Evolutionary conservation across 2,113 vertebrate species (phyloP), one percentile per base, ranked within the genome.

Genomic region (Pholis gunnellus): DNA sequence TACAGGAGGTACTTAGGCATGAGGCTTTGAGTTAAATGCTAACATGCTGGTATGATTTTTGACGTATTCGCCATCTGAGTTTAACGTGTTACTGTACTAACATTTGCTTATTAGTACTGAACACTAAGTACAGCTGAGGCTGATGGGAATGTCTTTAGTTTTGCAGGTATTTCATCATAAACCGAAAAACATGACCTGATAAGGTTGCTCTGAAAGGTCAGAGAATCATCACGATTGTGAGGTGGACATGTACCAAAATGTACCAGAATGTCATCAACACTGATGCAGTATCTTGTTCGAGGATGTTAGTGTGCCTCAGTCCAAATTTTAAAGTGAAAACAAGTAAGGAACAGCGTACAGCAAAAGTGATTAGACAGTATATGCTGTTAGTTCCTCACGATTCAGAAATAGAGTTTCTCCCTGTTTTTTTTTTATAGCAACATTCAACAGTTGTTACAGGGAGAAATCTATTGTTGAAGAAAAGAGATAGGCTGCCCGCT

Each of bases 401-500:
- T 59, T 52, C 17, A 22, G 31, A 64, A 42, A 10, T 15, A 31
- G 36, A 66, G 29, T 69, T 36, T 56, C 64, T 10, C 44, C 10
- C 27, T 5, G 11, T 44, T n/a, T 10, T n/a, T 9, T 54, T 36
- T 61, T 44, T 68, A 50, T 54, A 48, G 18, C 63, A 71, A 54
- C 44, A 67, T 74, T 75, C 71, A 72, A 15, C 66, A 34, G 52
- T 6, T 77, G 7, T 72, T 50, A 6, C 34, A 36, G 36, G 36
- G 4, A 6, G 15, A 64, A 75, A 40, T 65, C 17, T 63, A 48
- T 76, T 74, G 68, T 56, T 70, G 57, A 14, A 50, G 38, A 66
- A 75, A 82, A 74, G 48, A 66, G 46, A 83, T 60, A 1, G n/a
- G 54, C n/a, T 27, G 36, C 52, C 56, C 18, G 73, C 42, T 65